A percentile compares a stretch with the other conserved stretches of the same genome.
Evolutionary conservation across 1,140 invertebrate species (phyloP).

Genomic region (Orchesella cincta): DNA sequence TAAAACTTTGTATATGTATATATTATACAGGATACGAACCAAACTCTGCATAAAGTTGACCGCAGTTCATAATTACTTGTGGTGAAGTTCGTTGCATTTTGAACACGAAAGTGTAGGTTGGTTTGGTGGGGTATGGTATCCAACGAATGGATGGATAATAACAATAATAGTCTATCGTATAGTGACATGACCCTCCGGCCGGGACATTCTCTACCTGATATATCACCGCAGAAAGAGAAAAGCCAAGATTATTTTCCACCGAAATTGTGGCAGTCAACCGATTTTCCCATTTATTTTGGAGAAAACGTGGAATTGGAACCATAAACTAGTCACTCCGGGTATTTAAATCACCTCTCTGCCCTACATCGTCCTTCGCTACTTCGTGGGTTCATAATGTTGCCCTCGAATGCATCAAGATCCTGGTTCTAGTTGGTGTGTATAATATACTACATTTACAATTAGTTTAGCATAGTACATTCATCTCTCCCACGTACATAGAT

Average conservation of each 20-base stretch:
- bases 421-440: too few relatives aligned
- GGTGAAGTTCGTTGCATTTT: not conserved
- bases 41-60: too few relatives aligned
- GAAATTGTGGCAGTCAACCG: not conserved
- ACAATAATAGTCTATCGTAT: not conserved
- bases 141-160: too few relatives aligned
- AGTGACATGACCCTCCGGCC: not conserved
- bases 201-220: not conserved
- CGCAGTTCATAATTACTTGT: slow-evolving; percentile 7
- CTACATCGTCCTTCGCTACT: not conserved
- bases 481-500: too few relatives aligned
- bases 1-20: too few relatives aligned
- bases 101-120: too few relatives aligned
- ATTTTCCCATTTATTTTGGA: slow-evolving; percentile 5
- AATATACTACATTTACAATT: too few relatives aligned
- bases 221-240: not conserved
- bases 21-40: too few relatives aligned
- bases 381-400: too few relatives aligned
- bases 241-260: not conserved
- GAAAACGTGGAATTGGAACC: not conserved
- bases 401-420: too few relatives aligned
- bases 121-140: too few relatives aligned
- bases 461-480: too few relatives aligned
- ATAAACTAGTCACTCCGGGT: not conserved
- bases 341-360: slow-evolving; percentile 3